A percentile compares a stretch with the other conserved stretches of the same genome.
Evolutionary conservation across 2,888 invertebrate species (phyloP).

Genomic region (Coecobrya sp.): DNA sequence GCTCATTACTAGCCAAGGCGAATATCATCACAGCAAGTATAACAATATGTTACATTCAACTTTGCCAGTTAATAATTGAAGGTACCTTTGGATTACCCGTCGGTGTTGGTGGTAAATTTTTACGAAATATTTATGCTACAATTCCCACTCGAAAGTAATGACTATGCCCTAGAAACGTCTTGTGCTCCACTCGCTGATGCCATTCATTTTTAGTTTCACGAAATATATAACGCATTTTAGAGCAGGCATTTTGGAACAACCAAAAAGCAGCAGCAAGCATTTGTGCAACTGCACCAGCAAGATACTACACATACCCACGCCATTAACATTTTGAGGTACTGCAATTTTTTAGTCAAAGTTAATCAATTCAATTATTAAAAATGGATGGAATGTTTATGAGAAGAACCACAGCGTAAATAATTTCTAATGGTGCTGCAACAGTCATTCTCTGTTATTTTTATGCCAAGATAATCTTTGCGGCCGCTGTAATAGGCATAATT

Average conservation of each 20-base stretch:
- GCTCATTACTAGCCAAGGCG: background rate
- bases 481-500: slow-evolving; percentile 25
- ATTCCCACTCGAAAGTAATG: background rate
- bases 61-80: background rate
- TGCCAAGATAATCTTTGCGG: background rate
- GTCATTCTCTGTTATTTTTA: background rate
- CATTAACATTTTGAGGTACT: background rate
- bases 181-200: background rate
- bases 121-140: background rate
- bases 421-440: background rate
- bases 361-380: background rate
- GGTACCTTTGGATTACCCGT: background rate
- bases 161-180: slow-evolving; percentile 32
- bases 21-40: background rate
- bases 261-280: too few species aligned
- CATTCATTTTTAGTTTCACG: background rate
- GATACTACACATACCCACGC: too few species aligned
- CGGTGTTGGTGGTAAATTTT: slow-evolving; percentile 8
- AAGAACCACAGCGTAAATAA: background rate
- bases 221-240: background rate
- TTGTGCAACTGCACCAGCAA: too few species aligned
- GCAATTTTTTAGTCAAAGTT: slow-evolving; percentile 20
- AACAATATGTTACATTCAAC: background rate
- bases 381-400: background rate
- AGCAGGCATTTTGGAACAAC: background rate